phyloP scores from a whole-genome alignment of 2,113 vertebrate genomes.

The Cercopithecus mona region DNA sequence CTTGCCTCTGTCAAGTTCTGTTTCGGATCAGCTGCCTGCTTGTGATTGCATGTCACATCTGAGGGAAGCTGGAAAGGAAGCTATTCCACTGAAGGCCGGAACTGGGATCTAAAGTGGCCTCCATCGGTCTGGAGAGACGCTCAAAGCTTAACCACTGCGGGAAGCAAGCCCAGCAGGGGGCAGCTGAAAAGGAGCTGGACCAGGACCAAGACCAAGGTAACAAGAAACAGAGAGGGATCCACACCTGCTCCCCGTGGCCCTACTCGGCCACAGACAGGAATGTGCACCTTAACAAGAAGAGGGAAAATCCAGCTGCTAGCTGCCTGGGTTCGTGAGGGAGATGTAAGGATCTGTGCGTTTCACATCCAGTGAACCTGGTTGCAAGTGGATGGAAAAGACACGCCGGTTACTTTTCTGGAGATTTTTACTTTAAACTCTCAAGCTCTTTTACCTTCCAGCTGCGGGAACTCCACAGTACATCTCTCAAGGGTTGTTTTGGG shows the following conservation, averaged over 20 bases:
- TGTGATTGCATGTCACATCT: neutral
- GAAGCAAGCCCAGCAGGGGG: neutral
- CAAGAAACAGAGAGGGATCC: neutral
- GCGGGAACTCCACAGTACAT: neutral
- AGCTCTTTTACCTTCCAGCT: neutral
- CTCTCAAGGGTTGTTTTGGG: neutral
- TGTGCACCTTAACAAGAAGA: neutral
- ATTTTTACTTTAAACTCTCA: neutral
- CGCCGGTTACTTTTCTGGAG: neutral
- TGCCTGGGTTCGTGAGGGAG: neutral
- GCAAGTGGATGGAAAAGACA: neutral
- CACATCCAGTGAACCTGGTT: neutral
- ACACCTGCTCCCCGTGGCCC: fast-evolving
- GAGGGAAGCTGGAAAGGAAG: neutral
- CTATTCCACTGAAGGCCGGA: neutral
- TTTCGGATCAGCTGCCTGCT: neutral
- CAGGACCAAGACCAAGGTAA: neutral
- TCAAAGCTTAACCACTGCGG: neutral
- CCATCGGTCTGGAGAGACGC: neutral
- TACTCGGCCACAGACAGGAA: neutral
- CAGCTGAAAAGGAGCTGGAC: neutral
- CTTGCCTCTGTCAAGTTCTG: neutral
- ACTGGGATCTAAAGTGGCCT: neutral
- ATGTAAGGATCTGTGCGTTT: neutral
- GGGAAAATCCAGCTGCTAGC: neutral